Conservation (phyloP, 1,140 invertebrate genomes). For the Drosophila suzukii region DNA sequence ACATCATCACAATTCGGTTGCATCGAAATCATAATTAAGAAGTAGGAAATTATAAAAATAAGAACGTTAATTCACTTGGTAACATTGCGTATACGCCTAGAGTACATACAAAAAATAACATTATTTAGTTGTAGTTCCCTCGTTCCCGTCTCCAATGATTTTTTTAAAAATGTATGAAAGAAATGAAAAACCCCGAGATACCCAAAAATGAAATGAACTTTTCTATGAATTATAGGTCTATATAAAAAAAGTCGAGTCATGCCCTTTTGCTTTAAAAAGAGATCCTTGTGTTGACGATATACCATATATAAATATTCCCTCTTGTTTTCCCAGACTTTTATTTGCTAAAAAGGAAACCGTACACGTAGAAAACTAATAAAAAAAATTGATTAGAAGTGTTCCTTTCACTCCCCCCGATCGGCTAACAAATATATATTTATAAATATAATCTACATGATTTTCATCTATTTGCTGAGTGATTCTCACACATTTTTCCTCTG, state of each 20-base stretch:
- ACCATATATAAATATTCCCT: constrained; percentile 28
- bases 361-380: constrained; percentile 30
- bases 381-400: constrained; percentile 30
- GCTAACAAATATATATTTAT: constrained; percentile 48
- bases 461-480: constrained; percentile 25
- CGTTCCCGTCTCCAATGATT: constrained; percentile 6
- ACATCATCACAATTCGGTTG: constrained; percentile 82
- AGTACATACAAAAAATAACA: constrained; percentile 26
- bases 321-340: constrained; percentile 14
- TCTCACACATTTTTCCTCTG: background rate
- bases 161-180: constrained; percentile 9
- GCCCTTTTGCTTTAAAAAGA: constrained; percentile 59
- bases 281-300: constrained; percentile 63
- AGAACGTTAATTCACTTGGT: constrained; percentile 24
- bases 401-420: constrained; percentile 23
- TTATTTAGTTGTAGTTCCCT: constrained; percentile 15
- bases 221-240: constrained; percentile 36
- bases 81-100: constrained; percentile 17
- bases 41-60: constrained; percentile 34
- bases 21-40: constrained; percentile 61
- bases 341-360: constrained; percentile 35
- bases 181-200: constrained; percentile 10
- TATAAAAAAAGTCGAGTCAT: constrained; percentile 43
- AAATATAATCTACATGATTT: constrained; percentile 51
- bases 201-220: constrained; percentile 21